Base-by-base conservation (phyloP, 1,140 invertebrate species). In the Temnothorax nylanderi region DNA sequence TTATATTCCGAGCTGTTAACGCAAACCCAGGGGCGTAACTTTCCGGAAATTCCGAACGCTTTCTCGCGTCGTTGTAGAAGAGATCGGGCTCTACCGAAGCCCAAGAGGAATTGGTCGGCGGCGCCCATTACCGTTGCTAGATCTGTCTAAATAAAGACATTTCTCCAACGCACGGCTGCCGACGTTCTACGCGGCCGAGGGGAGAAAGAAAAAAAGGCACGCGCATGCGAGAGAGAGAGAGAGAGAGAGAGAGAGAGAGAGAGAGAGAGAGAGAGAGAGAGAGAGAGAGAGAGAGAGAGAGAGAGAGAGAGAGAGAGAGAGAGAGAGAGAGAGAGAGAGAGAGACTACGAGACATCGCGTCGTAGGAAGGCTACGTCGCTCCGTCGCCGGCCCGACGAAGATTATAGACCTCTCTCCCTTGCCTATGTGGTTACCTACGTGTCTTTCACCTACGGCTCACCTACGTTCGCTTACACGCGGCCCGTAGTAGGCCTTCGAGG, bases 81-180 rank as follows among this genome's bases (percentile, higher is more conserved):
- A 18, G n/a, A 11, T 67, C 8, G 13, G 8, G 16, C 26, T 67
- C 16, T 10, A 47, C 56, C 51, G 32, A 60, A 47, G 26, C 37
- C 26, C 37, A 4, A 2, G 18, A 67, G 51, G 37, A 56, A 81
- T 71, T 71, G 2, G n/a, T 58, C 37, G 78, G 18, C 69, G 26
- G 44, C 16, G 10, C 10, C 16, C 21, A 34, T 65, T 74, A 67
- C 7, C 47, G 65, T 58, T 16, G 54, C 41, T 62, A 69, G 41
- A 75, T 60, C 69, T 60, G 54, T 32, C 80, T 84, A 84, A 84
- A 84, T 84, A 84, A 84, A 84, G 80, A 74, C 80, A 84, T 84
- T 21, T 69, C 44, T 37, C 37, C 44, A 74, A 54, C 41, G 26
- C 34, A 18, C 54, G 54, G 34, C 5, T 32, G 41, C 32, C 51